Conservation (phyloP, 2,888 invertebrate genomes). For the Troides helena region DNA sequence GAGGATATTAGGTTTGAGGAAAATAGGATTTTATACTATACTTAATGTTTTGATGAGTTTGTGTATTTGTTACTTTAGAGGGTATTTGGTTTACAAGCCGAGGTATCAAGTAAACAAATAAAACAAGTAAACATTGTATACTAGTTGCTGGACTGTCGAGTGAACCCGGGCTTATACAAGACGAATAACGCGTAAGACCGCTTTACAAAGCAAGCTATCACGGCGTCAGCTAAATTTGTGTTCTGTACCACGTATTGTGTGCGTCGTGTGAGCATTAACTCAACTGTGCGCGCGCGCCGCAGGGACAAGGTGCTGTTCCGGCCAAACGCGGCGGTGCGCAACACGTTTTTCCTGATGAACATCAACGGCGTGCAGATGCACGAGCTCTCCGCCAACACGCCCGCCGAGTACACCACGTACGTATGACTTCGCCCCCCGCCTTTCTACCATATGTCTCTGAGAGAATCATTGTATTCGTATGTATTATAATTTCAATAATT, state of each 20-base stretch:
- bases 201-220: no score
- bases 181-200: no score
- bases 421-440: slow-evolving; percentile 32
- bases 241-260: no score
- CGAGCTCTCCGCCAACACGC: slow-evolving; percentile 65
- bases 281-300: slow-evolving; percentile 2
- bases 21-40: not conserved
- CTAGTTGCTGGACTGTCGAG: not conserved
- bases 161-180: no score
- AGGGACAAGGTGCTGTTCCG: slow-evolving; percentile 75
- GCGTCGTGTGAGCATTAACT: no score
- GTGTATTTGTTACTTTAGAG: no score
- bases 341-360: slow-evolving; percentile 77
- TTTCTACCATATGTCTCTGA: no score
- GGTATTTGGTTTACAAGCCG: no score
- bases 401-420: slow-evolving; percentile 69
- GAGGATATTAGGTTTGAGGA: not conserved
- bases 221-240: no score
- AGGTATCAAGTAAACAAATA: not conserved
- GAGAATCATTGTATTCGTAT: no score
- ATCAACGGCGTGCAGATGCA: slow-evolving; percentile 76
- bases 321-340: slow-evolving; percentile 71
- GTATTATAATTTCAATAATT: no score
- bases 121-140: not conserved
- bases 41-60: no score